Conservation (phyloP, 2,888 invertebrate species). For the Microdon myrmicae region DNA sequence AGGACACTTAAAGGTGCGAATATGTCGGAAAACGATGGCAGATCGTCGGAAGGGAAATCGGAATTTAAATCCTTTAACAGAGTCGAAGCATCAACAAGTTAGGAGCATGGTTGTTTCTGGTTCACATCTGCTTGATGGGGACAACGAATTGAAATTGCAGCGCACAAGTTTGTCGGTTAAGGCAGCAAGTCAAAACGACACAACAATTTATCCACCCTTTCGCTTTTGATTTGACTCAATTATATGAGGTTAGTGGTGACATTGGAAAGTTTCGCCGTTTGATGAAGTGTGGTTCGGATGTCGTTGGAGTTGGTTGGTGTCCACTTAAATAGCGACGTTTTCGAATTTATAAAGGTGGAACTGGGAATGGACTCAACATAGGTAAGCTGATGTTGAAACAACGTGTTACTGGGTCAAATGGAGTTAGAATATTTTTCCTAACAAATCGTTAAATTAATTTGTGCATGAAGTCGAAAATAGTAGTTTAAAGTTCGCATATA, state of each 20-base stretch:
- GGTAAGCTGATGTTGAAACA: no score
- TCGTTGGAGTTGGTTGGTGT: conserved; percentile 15
- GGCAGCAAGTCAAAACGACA: conserved; percentile 35
- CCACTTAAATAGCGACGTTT: conserved; percentile 42
- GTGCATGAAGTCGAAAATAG: no score
- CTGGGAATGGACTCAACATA: no score
- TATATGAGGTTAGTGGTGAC: conserved; percentile 25
- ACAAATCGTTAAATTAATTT: no score
- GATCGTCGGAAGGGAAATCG: conserved; percentile 9
- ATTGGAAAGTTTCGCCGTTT: conserved; percentile 18
- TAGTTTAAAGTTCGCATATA: no score
- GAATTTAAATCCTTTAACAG: conserved; percentile 26
- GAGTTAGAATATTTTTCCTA: no score
- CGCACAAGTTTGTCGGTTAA: conserved; percentile 8
- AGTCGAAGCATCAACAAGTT: conserved; percentile 35
- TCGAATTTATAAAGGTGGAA: conserved; percentile 15
- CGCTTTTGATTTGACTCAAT: conserved; percentile 49
- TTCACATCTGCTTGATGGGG: no score
- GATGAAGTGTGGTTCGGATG: conserved; percentile 3
- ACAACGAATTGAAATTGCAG: conserved; percentile 35
- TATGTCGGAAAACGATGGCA: neutral
- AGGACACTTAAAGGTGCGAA: conserved; percentile 34
- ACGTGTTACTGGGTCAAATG: no score
- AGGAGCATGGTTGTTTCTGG: no score
- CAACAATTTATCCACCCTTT: conserved; percentile 35